Evolutionary conservation across 2,797 vertebrate genomes (phyloP), one percentile per base, ranked within the genome.

Genomic region (Rhabdophis nuchalis): DNA sequence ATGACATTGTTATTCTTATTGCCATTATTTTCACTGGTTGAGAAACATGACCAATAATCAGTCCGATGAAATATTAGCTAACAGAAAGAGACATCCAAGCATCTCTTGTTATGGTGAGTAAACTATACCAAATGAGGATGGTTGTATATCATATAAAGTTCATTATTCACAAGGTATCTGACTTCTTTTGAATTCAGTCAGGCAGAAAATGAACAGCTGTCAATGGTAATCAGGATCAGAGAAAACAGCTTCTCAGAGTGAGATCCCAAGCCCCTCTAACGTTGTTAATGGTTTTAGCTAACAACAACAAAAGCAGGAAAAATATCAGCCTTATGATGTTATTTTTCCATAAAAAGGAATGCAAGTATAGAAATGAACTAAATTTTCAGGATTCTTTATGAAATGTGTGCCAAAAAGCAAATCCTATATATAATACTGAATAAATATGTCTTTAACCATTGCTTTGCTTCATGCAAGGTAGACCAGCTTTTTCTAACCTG

Each of bases 131-230:
- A 95, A 97, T 86, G 95, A 36, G 97, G 96, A 97, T 93, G 96
- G 96, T 93, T 93, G 94, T 93, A 96, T 90, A 95, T 97, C 96
- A 95, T 93, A 95, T 91, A 96, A 96, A 96, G 98, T 98, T 98
- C 97, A 97, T 98, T 97, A 98, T 95, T 95, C 92, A 92, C 95
- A 97, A 98, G 98, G 97, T 98, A 98, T 98, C 97, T 94, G 96
- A 97, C 96, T 97, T 97, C 96, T 97, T 97, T 95, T 95, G 97
- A 96, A 98, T 94, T 97, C 97, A 97, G 95, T 98, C 97, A 96
- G 96, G 98, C 97, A 98, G 98, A 98, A 99, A 98, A 99, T 98
- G 97, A 99, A 98, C 98, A 98, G 98, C 98, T 98, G 98, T 97
- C 98, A 98, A 89, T 94, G 97, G 94, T 96, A 96, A 97, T 97